phyloP scores from a whole-genome alignment of 2,797 vertebrate genomes.

The Poecilia velifera region DNA sequence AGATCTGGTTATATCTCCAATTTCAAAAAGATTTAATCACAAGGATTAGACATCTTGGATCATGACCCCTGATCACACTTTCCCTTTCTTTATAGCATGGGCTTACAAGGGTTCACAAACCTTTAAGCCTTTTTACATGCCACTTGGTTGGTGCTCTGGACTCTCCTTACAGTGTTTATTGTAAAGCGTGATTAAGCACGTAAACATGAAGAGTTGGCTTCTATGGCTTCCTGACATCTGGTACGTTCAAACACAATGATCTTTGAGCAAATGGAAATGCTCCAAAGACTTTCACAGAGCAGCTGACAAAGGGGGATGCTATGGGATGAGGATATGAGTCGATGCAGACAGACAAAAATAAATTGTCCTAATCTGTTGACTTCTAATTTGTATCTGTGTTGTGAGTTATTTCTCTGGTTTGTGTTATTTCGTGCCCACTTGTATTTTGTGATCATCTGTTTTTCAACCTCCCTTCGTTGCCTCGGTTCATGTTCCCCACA shows the following conservation, averaged over 20 bases:
- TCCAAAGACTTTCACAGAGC: slow-evolving; percentile 7
- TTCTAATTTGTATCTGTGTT: background rate
- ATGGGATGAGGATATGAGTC: slow-evolving; percentile 57
- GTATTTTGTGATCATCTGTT: background rate
- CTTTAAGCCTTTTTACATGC: slow-evolving; percentile 16
- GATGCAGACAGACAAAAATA: slow-evolving; percentile 43
- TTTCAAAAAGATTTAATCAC: slow-evolving; percentile 40
- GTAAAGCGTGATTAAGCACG: slow-evolving; percentile 33
- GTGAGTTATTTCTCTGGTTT: background rate
- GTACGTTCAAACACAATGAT: background rate
- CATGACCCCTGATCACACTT: slow-evolving; percentile 12
- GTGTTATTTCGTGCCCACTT: background rate
- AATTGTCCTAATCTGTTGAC: background rate
- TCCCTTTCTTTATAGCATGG: background rate
- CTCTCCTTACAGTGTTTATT: slow-evolving; percentile 36
- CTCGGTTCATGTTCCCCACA: background rate
- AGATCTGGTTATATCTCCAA: slow-evolving; percentile 34
- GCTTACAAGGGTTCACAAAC: slow-evolving; percentile 5
- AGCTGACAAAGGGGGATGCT: slow-evolving; percentile 8
- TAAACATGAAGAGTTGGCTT: slow-evolving; percentile 15
- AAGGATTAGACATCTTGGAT: slow-evolving; percentile 11
- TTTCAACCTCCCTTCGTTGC: background rate
- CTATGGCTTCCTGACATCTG: slow-evolving; percentile 29
- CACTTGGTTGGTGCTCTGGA: slow-evolving; percentile 36
- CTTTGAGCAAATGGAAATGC: slow-evolving; percentile 32